Evolutionary conservation across 2,888 invertebrate genomes (phyloP).

Genomic region (Eupithecia subumbrata): DNA sequence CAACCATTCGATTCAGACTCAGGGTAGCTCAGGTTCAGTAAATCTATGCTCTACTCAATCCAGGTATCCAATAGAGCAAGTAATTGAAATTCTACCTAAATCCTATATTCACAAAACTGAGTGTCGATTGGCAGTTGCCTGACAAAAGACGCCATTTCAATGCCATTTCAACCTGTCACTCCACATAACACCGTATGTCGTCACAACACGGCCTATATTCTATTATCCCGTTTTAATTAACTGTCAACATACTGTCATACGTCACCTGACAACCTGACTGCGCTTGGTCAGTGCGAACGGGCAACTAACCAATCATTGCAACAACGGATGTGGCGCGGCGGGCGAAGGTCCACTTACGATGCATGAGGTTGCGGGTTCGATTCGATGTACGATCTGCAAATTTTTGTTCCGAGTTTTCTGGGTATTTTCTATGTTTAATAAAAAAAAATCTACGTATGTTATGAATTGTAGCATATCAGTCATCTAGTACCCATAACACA

Average conservation of each 20-base stretch:
- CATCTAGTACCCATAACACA: too few species aligned
- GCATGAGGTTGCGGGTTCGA: too few species aligned
- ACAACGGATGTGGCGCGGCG: too few species aligned
- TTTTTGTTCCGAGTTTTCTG: too few species aligned
- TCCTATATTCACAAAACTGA: slow-evolving; percentile 3
- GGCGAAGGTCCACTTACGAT: too few species aligned
- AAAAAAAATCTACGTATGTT: too few species aligned
- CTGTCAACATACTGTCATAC: slow-evolving; percentile 22
- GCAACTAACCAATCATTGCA: not conserved
- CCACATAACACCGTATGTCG: slow-evolving; percentile 14
- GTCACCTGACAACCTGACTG: slow-evolving; percentile 16
- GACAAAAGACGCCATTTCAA: slow-evolving; percentile 23
- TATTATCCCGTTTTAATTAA: slow-evolving; percentile 26
- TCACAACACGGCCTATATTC: slow-evolving; percentile 22
- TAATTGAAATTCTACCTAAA: slow-evolving; percentile 10
- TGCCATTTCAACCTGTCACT: slow-evolving; percentile 15
- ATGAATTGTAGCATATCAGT: too few species aligned
- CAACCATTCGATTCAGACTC: not conserved
- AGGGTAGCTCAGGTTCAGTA: not conserved
- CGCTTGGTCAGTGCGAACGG: slow-evolving; percentile 16
- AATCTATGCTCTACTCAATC: not conserved
- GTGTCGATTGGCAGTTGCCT: slow-evolving; percentile 13
- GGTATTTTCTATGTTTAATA: too few species aligned
- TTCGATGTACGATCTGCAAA: too few species aligned
- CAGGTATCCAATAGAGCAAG: not conserved